phyloP scores from a whole-genome alignment of 23 tunicate species.

The Styela clava region DNA sequence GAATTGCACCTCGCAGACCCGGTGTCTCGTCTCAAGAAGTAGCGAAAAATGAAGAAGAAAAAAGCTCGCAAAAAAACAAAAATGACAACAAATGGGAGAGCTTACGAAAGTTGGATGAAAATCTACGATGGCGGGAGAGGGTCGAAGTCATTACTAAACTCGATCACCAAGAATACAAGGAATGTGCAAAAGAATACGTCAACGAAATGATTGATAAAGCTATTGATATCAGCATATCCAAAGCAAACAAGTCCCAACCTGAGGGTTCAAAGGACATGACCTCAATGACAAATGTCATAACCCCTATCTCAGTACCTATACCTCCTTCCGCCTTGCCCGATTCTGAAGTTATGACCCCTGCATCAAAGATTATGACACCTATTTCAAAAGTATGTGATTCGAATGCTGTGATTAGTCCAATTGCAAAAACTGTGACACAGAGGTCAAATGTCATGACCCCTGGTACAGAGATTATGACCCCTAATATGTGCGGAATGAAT shows the following conservation, averaged over 20 bases:
- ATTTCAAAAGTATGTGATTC: not conserved
- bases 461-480: too few relatives aligned
- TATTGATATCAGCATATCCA: constrained; percentile 22
- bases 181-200: constrained; percentile 36
- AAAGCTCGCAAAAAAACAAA: not conserved
- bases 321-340: too few relatives aligned
- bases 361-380: not conserved
- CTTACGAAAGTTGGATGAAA: constrained; percentile 34
- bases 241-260: not conserved
- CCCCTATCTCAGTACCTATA: not conserved
- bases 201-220: constrained; percentile 41
- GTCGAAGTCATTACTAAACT: constrained; percentile 63
- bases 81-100: constrained; percentile 6
- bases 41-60: not conserved
- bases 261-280: not conserved
- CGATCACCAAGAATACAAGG: constrained; percentile 58
- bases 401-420: not conserved
- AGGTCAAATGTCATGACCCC: not conserved
- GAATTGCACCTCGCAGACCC: not conserved
- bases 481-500: not conserved
- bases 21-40: not conserved
- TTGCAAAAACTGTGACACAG: not conserved
- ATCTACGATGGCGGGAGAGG: constrained; percentile 52
- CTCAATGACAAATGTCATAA: not conserved
- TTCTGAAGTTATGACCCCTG: too few relatives aligned